Evolutionary conservation across 2,888 invertebrate species (phyloP), one percentile per base, ranked within the genome.

Genomic region (Meandrusa payeni): DNA sequence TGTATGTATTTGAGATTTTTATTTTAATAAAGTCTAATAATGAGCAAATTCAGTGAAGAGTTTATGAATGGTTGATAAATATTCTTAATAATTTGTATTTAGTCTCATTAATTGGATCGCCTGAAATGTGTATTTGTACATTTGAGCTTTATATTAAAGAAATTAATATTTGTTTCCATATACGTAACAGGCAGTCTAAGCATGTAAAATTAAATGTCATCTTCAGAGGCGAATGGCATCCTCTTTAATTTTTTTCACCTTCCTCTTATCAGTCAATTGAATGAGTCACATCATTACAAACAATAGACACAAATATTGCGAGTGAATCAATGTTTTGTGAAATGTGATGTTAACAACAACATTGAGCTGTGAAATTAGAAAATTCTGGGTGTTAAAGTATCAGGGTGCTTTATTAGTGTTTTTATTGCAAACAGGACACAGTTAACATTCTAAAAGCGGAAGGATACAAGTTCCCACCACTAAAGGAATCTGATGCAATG

Each of bases 401-500:
- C n/a, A n/a, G n/a, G n/a, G 2, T 17, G 17, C 5, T n/a, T 11
- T 13, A 20, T 9, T 1, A 20, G 22, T 23, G 17, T 0, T 7
- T 40, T 48, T 46, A 54, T 69, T 66, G 37, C 64, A 67, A 58
- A 48, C 76, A 97, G 93, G 99, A 99, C 74, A 95, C 96, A 1
- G 94, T 97, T 82, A 95, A 95, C 65, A 93, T 97, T 57, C 91
- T 99, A 90, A 99, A 98, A 85, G 91, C 96, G 28, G 98, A 98
- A 89, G 98, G 97, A 20, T 94, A 92, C 76, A 93, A 93, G 57
- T 98, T 99, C 72, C 98, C 98, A 0, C 89, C 91, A 22, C 78
- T 98, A 39, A 95, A 95, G 68, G 99, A 99, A 82, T 95, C 97
- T 43, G 99, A 99, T 82, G 99, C 99, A 23, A 99, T 99, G 99